Evolutionary conservation across 2,888 invertebrate genomes (phyloP).

Genomic region (Rhingia rostrata): DNA sequence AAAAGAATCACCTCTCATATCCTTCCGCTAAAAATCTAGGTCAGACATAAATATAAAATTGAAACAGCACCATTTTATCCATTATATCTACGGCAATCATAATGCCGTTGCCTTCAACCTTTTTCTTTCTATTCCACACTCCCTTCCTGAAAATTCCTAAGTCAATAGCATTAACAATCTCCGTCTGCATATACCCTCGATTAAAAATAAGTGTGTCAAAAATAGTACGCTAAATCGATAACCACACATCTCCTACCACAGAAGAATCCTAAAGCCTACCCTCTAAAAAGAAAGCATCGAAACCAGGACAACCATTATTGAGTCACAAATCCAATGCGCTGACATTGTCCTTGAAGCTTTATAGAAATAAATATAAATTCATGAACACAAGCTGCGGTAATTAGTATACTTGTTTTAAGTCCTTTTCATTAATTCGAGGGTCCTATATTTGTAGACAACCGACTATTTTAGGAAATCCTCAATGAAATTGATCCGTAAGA

Average conservation of each 20-base stretch:
- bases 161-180: conserved; percentile 37
- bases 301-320: neutral
- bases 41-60: conserved; percentile 52
- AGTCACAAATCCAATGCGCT: neutral
- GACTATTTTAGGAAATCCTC: neutral
- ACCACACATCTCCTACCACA: neutral
- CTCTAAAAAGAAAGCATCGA: neutral
- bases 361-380: conserved; percentile 13
- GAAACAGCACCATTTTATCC: neutral
- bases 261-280: neutral
- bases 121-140: neutral
- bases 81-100: too few species aligned
- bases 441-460: too few species aligned
- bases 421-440: too few species aligned
- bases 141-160: neutral
- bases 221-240: conserved; percentile 27
- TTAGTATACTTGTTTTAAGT: neutral
- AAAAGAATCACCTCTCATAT: conserved; percentile 3
- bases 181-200: conserved; percentile 7
- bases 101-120: neutral
- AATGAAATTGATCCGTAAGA: conserved; percentile 11
- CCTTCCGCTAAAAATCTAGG: conserved; percentile 30
- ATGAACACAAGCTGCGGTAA: conserved; percentile 3
- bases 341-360: conserved; percentile 1
- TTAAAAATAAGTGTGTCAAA: conserved; percentile 30